A percentile compares a stretch with the other conserved stretches of the same genome.
Evolutionary conservation across 2,888 invertebrate species (phyloP).

Genomic region (Lamellibrachia satsuma): DNA sequence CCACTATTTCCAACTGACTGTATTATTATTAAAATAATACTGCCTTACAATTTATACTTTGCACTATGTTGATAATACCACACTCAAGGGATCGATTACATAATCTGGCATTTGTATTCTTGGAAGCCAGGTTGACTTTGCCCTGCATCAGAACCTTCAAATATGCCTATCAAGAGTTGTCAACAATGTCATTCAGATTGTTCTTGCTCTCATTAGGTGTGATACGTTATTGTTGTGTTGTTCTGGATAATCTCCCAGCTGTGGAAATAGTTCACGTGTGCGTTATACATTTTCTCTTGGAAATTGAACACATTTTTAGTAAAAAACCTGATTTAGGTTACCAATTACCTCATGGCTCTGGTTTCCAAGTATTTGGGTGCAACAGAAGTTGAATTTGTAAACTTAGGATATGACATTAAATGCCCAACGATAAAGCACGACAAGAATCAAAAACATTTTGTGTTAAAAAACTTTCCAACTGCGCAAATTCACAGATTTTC

Average conservation of each 20-base stretch:
- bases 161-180: not conserved
- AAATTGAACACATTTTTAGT: not conserved
- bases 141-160: too few relatives aligned
- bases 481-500: too few relatives aligned
- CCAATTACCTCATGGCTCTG: too few relatives aligned
- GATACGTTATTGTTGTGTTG: not conserved
- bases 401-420: too few relatives aligned
- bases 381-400: too few relatives aligned
- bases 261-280: not conserved
- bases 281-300: not conserved
- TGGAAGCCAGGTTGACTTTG: not conserved
- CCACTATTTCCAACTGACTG: not conserved
- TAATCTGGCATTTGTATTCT: not conserved
- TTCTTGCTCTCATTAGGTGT: not conserved
- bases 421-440: too few relatives aligned
- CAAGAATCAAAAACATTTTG: too few relatives aligned
- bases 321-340: too few relatives aligned
- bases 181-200: not conserved
- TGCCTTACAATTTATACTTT: not conserved
- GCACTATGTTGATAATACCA: not conserved
- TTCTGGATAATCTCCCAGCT: not conserved
- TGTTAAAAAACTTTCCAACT: too few relatives aligned
- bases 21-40: not conserved
- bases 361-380: too few relatives aligned
- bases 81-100: not conserved